These are phyloP conservation scores for Melanotaenia boesemani DNA, from an alignment of 2,797 vertebrate species.

Conservation along the genomic window DNA sequence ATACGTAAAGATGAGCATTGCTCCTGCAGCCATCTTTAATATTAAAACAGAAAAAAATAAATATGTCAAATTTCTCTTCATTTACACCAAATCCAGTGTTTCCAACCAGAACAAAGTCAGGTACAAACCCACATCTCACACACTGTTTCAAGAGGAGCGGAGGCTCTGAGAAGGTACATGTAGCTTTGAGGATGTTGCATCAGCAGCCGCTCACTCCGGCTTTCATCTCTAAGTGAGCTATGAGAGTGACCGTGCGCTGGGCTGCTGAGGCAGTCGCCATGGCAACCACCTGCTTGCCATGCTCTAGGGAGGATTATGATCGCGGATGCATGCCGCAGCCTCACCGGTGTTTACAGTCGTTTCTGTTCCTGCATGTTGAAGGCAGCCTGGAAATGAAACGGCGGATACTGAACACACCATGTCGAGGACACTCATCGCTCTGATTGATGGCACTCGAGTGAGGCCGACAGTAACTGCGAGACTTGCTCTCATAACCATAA, in stretches of 20 bases:
- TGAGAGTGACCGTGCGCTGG: conserved; percentile 9
- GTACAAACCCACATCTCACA: conserved; percentile 23
- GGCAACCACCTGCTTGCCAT: conserved; percentile 25
- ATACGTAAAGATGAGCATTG: too few relatives aligned
- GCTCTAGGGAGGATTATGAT: conserved; percentile 1
- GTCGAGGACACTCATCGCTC: conserved; percentile 22
- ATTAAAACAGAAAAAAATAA: conserved; percentile 7
- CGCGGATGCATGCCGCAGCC: not conserved
- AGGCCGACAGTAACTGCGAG: conserved; percentile 20
- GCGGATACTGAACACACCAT: not conserved
- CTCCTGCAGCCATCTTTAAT: too few relatives aligned
- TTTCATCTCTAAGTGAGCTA: conserved; percentile 28
- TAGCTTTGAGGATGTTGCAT: conserved; percentile 17
- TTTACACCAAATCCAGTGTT: conserved; percentile 7
- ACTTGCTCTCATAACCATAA: conserved; percentile 18
- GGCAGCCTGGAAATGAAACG: conserved; percentile 12
- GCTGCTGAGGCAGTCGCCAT: conserved; percentile 31
- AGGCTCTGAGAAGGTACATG: not conserved
- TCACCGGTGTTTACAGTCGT: not conserved
- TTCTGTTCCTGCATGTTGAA: not conserved
- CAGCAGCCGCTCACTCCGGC: conserved; percentile 8
- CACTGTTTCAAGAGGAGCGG: not conserved
- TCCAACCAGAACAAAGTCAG: not conserved
- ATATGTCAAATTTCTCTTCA: conserved; percentile 41
- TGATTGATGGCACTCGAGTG: conserved; percentile 42